Evolutionary conservation across 2,113 vertebrate species (phyloP), one percentile per base, ranked within the genome.

Genomic region (Arizona elegans): DNA sequence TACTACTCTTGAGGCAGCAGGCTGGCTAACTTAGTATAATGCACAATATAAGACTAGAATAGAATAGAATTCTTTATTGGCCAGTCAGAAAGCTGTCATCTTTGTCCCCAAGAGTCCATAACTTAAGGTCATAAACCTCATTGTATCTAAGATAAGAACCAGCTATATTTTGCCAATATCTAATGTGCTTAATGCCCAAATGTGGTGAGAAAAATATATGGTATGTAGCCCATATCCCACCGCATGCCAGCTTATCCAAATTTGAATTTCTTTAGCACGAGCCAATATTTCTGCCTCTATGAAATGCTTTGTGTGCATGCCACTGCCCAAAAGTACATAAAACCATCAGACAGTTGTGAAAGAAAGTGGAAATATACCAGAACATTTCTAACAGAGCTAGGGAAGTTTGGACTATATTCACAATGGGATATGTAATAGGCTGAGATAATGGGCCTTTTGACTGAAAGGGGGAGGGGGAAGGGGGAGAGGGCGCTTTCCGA

Each of bases 401-500:
- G 86, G 89, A 87, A 54, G 75, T 90, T 50, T 38, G 56, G 53
- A 93, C 90, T 90, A 59, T 53, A 92, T 59, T 88, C 54, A 86
- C 43, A 86, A 58, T 89, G 65, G 54, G 12, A 55, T 81, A n/a
- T 88, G 91, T 92, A 85, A 86, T 90, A 58, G 65, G 53, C n/a
- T 93, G 89, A 62, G 89, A 93, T 93, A 90, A 93, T 62, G 54
- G 92, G 55, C 43, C 56, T 50, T 90, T 87, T 8, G 21, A 17
- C 9, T 23, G 56, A 10, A 29, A 90, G 54, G 12, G 58, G 24
- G 19, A 38, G 43, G 43, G 43, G 43, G 38, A 38, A 70, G 17
- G 1, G 15, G n/a, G 24, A 26, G 9, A 3, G 58, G 58, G 3
- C 29, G 70, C 38, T 90, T 93, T 86, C 92, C 13, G 29, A 62